These are phyloP conservation scores for Sciaenops ocellatus DNA, from an alignment of 2,797 vertebrate genomes.

Conservation along the genomic window DNA sequence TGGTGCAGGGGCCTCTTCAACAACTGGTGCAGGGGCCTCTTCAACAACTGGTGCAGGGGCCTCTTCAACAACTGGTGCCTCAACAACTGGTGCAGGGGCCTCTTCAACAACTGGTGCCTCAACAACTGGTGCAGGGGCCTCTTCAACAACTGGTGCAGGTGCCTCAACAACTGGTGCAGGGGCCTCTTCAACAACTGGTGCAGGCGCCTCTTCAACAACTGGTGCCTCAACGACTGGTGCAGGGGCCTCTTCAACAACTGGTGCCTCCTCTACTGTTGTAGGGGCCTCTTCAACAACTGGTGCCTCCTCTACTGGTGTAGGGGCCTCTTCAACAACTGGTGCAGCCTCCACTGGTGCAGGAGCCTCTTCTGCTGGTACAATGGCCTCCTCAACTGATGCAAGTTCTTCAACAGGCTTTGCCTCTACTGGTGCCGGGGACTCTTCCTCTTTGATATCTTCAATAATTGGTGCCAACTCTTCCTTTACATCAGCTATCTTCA, in stretches of 20 bases:
- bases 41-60: conserved; percentile 2
- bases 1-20: conserved; percentile 5
- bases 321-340: conserved; percentile 5
- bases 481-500: conserved; percentile 34
- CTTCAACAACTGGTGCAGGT: conserved; percentile 14
- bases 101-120: conserved; percentile 6
- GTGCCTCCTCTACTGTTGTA: background rate
- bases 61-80: background rate
- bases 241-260: background rate
- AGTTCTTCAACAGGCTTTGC: conserved; percentile 10
- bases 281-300: conserved; percentile 13
- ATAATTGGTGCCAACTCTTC: conserved; percentile 25
- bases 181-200: background rate
- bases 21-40: conserved; percentile 8
- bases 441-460: conserved; percentile 43
- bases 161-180: background rate
- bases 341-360: background rate
- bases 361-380: background rate
- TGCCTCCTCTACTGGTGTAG: conserved; percentile 3
- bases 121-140: background rate
- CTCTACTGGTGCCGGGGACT: conserved; percentile 5
- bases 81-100: background rate
- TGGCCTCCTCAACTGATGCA: background rate
- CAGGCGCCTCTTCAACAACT: background rate
- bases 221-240: conserved; percentile 14